Evolutionary conservation across 1,140 invertebrate species (phyloP).

Genomic region (Acyrthosiphon pisum): DNA sequence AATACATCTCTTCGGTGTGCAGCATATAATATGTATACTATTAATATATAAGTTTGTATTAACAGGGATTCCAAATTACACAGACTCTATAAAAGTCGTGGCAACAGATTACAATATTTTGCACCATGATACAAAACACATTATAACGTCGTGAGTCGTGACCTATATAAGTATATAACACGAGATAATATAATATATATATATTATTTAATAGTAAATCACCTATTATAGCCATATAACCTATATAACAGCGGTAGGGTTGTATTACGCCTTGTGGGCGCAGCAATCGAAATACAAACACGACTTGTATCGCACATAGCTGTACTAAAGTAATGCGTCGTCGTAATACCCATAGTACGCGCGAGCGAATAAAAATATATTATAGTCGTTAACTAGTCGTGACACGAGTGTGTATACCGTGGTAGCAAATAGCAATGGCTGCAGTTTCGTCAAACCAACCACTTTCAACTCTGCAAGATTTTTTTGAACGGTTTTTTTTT

Average conservation of each 20-base stretch:
- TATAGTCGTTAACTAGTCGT: background rate
- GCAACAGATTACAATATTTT: background rate
- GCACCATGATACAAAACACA: background rate
- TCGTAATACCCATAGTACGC: background rate
- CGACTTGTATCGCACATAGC: background rate
- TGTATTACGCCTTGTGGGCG: background rate
- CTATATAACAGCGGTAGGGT: background rate
- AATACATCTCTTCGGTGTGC: background rate
- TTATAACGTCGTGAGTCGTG: background rate
- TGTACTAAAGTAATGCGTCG: background rate
- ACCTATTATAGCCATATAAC: background rate
- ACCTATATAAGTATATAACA: background rate
- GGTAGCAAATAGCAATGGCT: background rate
- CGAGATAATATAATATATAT: background rate
- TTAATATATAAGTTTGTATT: background rate
- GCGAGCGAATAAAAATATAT: background rate
- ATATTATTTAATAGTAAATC: background rate
- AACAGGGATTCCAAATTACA: background rate
- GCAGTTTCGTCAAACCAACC: background rate
- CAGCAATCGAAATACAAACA: background rate
- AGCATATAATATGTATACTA: background rate
- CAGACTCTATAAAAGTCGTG: background rate
- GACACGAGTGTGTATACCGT: background rate
- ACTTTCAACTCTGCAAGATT: background rate
- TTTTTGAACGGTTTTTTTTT: background rate